A percentile compares a stretch with the other conserved stretches of the same genome.
phyloP scores from a whole-genome alignment of 35 echinoderm and acorn worm species.

The Apostichopus japonicus region DNA sequence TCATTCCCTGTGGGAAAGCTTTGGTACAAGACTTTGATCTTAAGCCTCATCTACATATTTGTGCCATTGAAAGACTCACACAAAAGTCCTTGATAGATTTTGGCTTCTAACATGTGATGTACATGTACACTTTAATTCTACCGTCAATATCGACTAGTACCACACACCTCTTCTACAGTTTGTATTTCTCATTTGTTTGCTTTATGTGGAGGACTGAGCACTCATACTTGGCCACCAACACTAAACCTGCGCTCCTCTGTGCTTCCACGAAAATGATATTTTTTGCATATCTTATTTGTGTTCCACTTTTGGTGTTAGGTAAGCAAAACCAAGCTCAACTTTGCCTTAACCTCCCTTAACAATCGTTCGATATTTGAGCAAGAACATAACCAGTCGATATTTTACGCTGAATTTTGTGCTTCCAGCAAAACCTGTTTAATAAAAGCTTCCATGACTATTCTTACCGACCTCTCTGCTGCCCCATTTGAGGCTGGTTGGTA shows the following conservation, averaged over 20 bases:
- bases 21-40: not conserved
- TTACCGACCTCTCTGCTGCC: constrained; percentile 45
- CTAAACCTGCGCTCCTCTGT: not conserved
- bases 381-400: constrained; percentile 50
- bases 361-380: constrained; percentile 66
- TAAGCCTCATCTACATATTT: not conserved
- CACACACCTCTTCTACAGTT: constrained; percentile 34
- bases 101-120: constrained; percentile 32
- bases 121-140: constrained; percentile 40
- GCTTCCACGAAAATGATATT: constrained; percentile 12
- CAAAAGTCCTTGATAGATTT: not conserved
- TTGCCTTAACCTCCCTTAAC: constrained; percentile 47
- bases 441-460: constrained; percentile 60
- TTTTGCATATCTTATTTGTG: constrained; percentile 1
- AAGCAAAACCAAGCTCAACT: constrained; percentile 26
- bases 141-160: constrained; percentile 20
- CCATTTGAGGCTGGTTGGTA: constrained; percentile 56
- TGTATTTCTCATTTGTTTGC: constrained; percentile 9
- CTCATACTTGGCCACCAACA: constrained; percentile 14
- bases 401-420: constrained; percentile 57
- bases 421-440: constrained; percentile 64
- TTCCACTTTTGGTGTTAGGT: constrained; percentile 36
- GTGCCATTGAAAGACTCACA: not conserved
- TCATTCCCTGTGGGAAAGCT: no score
- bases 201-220: constrained; percentile 37